Percentiles rank a stretch among this genome's conserved stretches.
phyloP scores from a whole-genome alignment of 2,888 invertebrate species.

The Fragum sueziense region DNA sequence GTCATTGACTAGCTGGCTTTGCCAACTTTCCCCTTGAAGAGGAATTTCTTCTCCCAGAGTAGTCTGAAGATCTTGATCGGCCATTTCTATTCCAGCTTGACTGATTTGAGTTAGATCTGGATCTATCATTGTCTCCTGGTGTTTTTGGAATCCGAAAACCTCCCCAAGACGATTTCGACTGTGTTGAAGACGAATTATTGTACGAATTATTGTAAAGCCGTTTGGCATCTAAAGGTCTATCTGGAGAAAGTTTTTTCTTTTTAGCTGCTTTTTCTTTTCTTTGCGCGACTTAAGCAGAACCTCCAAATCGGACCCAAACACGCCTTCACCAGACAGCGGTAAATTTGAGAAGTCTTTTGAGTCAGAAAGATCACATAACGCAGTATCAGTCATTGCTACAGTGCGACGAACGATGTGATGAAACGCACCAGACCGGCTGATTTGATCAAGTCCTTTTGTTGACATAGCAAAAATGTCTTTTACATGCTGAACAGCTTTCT shows the following conservation, averaged over 20 bases:
- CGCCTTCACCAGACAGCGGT: conserved; percentile 16
- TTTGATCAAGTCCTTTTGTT: conserved; percentile 28
- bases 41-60: neutral
- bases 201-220: neutral
- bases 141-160: conserved; percentile 37
- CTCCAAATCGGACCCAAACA: conserved; percentile 25
- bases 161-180: neutral
- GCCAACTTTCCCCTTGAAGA: neutral
- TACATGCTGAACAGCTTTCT: conserved; percentile 7
- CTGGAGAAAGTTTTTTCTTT: conserved; percentile 22
- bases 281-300: conserved; percentile 14
- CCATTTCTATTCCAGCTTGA: neutral
- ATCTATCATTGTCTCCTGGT: neutral
- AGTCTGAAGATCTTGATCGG: neutral
- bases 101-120: neutral
- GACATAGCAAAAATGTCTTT: conserved; percentile 38
- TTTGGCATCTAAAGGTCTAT: neutral
- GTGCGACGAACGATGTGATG: conserved; percentile 23
- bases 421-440: conserved; percentile 18
- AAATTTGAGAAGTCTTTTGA: conserved; percentile 4
- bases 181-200: neutral
- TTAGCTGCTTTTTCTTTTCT: conserved; percentile 22
- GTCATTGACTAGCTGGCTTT: conserved; percentile 23
- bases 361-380: neutral
- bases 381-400: conserved; percentile 27